These are phyloP conservation scores for Meandrusa payeni DNA, from an alignment of 2,888 invertebrate species.

Conservation along the genomic window DNA sequence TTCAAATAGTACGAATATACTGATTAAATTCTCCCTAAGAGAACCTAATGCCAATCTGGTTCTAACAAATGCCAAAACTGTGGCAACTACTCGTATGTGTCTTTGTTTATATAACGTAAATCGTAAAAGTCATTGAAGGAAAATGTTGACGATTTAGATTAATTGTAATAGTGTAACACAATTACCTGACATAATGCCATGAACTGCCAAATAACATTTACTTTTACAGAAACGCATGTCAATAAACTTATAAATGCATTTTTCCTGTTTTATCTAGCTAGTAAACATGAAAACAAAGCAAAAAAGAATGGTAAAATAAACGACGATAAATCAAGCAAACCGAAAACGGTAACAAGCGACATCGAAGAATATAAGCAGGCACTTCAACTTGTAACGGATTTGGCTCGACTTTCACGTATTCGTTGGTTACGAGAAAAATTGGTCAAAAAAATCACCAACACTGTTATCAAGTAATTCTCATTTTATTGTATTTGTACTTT, in stretches of 20 bases:
- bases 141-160: too few relatives aligned
- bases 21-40: too few relatives aligned
- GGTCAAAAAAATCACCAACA: constrained; percentile 46
- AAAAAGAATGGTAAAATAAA: constrained; percentile 41
- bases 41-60: too few relatives aligned
- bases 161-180: too few relatives aligned
- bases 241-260: not conserved
- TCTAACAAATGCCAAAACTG: too few relatives aligned
- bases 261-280: constrained; percentile 4
- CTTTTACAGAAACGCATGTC: too few relatives aligned
- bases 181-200: too few relatives aligned
- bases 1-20: too few relatives aligned
- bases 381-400: constrained; percentile 51
- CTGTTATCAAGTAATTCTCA: constrained; percentile 48
- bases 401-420: constrained; percentile 52
- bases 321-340: constrained; percentile 34
- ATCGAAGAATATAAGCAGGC: constrained; percentile 51
- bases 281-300: constrained; percentile 29
- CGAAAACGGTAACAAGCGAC: constrained; percentile 39
- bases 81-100: too few relatives aligned
- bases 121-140: too few relatives aligned
- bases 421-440: constrained; percentile 61
- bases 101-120: too few relatives aligned
- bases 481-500: not conserved
- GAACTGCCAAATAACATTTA: too few relatives aligned